These are phyloP conservation scores for Halictus ligatus DNA, from an alignment of 2,888 invertebrate species.

Conservation along the genomic window DNA sequence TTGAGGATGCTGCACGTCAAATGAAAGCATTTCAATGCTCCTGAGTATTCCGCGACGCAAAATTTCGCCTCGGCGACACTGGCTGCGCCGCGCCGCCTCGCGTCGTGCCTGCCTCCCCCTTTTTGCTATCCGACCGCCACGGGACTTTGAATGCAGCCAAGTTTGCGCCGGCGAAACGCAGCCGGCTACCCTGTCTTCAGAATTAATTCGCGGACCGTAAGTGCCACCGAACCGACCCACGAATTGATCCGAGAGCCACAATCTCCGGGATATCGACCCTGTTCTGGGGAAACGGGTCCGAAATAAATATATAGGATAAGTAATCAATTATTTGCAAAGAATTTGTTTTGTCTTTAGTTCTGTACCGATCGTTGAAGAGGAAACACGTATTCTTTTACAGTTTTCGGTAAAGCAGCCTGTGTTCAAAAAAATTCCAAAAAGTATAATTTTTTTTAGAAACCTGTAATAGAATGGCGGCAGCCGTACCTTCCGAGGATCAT, in stretches of 20 bases:
- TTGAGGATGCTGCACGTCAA: conserved; percentile 63
- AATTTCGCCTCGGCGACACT: conserved; percentile 47
- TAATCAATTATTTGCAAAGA: too few species aligned
- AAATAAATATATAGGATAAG: too few species aligned
- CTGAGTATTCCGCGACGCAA: conserved; percentile 62
- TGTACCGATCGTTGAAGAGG: too few species aligned
- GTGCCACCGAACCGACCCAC: neutral
- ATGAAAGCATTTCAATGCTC: conserved; percentile 70
- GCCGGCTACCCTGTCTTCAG: neutral
- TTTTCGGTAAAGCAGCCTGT: too few species aligned
- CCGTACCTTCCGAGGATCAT: too few species aligned
- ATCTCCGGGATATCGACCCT: neutral
- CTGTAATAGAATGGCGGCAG: too few species aligned
- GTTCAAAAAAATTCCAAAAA: too few species aligned
- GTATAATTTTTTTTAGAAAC: too few species aligned
- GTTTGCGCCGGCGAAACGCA: neutral
- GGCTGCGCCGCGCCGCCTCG: neutral
- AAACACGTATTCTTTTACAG: too few species aligned
- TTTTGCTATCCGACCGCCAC: neutral
- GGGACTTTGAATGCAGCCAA: conserved; percentile 19
- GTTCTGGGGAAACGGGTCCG: too few species aligned
- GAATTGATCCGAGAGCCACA: neutral
- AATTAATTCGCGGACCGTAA: neutral
- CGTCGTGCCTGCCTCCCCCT: neutral
- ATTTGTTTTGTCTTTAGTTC: too few species aligned